Percentiles rank a stretch among this genome's conserved stretches.
These are phyloP conservation scores for Thryonomys swinderianus DNA, from an alignment of 2,113 vertebrate genomes.

Conservation along the genomic window DNA sequence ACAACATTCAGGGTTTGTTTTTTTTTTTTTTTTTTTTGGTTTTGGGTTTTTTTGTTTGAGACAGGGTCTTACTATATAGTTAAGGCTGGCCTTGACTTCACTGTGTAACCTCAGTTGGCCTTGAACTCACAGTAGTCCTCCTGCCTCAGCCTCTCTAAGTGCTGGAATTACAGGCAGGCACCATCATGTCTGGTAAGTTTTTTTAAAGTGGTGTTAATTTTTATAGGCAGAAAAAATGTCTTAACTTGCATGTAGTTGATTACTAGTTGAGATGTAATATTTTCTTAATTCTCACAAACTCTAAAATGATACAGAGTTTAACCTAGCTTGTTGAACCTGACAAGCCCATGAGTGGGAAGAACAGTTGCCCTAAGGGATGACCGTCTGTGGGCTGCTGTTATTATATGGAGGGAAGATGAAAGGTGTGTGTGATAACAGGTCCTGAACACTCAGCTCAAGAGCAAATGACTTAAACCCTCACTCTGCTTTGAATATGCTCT, in stretches of 20 bases:
- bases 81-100: neutral
- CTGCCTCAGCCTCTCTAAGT: neutral
- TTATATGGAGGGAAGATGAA: neutral
- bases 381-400: neutral
- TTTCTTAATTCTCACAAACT: neutral
- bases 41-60: neutral
- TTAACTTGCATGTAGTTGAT: constrained; percentile 44
- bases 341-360: neutral
- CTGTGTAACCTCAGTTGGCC: neutral
- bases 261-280: constrained; percentile 9
- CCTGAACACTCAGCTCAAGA: neutral
- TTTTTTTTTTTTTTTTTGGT: neutral
- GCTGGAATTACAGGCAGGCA: neutral
- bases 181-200: neutral
- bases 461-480: neutral
- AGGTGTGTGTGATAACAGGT: neutral
- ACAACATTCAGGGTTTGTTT: neutral
- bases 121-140: neutral
- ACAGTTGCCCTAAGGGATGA: neutral
- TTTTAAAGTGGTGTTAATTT: neutral
- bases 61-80: neutral
- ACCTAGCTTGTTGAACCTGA: neutral
- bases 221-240: constrained; percentile 36
- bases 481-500: neutral
- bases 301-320: neutral